phyloP scores from a whole-genome alignment of 2,888 invertebrate genomes.

The Cataglyphis cursor region DNA sequence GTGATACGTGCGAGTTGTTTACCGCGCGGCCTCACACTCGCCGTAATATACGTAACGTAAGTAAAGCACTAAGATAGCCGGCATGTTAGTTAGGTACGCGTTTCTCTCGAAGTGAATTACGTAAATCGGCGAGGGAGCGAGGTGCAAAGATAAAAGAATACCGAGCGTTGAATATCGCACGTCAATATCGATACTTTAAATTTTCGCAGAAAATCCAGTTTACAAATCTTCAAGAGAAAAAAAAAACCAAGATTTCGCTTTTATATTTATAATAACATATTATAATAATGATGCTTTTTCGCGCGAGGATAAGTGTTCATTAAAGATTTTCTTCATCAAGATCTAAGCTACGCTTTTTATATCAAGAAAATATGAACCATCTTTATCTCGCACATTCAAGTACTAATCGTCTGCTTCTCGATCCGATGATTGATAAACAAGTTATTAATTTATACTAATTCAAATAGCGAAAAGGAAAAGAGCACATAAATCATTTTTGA shows the following conservation, averaged over 20 bases:
- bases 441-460: constrained; percentile 22
- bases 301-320: background rate
- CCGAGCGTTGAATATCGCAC: background rate
- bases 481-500: constrained; percentile 11
- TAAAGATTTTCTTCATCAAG: background rate
- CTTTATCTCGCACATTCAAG: background rate
- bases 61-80: constrained; percentile 71
- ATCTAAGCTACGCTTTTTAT: background rate
- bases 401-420: constrained; percentile 17
- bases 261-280: background rate
- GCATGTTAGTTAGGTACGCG: constrained; percentile 49
- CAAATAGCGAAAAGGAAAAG: constrained; percentile 11
- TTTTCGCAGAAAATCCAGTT: background rate
- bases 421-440: constrained; percentile 43
- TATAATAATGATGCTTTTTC: background rate
- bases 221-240: background rate
- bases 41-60: constrained; percentile 66
- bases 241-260: constrained; percentile 3
- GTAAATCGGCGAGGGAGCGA: constrained; percentile 61
- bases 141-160: background rate
- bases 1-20: constrained; percentile 78
- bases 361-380: background rate
- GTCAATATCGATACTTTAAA: constrained; percentile 11
- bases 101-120: constrained; percentile 57
- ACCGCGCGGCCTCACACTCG: constrained; percentile 56